Evolutionary conservation across 2,797 vertebrate genomes (phyloP).

Genomic region (Cuniculus paca): DNA sequence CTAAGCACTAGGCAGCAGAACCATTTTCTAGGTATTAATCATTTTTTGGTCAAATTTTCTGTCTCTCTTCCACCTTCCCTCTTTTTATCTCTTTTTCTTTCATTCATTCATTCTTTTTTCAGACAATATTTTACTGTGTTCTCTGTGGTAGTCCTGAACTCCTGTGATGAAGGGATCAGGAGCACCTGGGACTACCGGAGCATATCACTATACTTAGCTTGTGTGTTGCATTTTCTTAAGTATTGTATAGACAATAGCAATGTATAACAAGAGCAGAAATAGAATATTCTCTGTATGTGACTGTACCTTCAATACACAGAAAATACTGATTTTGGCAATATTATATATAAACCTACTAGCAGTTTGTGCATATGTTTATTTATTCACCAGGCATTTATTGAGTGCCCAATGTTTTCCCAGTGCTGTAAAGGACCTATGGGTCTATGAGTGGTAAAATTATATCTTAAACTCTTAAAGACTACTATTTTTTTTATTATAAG

Average conservation of each 20-base stretch:
- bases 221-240: background rate
- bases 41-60: background rate
- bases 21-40: background rate
- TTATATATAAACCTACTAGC: background rate
- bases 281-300: background rate
- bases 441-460: background rate
- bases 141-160: background rate
- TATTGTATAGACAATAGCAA: background rate
- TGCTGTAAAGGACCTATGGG: background rate
- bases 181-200: background rate
- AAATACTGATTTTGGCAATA: background rate
- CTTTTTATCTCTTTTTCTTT: background rate
- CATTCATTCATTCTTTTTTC: background rate
- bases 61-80: background rate
- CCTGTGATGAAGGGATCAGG: background rate
- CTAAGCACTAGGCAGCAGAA: background rate
- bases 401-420: background rate
- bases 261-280: background rate
- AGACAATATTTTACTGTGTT: background rate
- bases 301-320: background rate
- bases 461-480: background rate
- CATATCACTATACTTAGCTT: background rate
- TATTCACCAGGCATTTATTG: background rate
- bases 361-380: background rate
- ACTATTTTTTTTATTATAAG: background rate